Evolutionary conservation across 1,140 invertebrate genomes (phyloP).

Genomic region (Delia radicum): DNA sequence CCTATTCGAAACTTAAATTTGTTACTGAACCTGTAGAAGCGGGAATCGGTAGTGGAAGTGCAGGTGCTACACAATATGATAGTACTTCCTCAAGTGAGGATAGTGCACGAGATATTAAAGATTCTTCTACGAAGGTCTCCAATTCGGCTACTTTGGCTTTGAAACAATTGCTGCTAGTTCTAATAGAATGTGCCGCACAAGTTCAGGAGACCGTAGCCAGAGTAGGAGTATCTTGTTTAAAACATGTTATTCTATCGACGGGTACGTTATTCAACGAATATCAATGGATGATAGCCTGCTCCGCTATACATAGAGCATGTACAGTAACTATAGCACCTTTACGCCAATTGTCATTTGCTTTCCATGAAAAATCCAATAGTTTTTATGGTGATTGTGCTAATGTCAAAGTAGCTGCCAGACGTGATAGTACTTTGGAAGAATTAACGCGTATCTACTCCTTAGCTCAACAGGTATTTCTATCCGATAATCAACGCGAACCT

Average conservation of each 20-base stretch:
- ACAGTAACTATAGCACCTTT: slow-evolving; percentile 80
- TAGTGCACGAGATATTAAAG: slow-evolving; percentile 40
- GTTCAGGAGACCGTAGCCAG: slow-evolving; percentile 83
- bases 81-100: slow-evolving; percentile 52
- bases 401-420: slow-evolving; percentile 87
- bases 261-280: slow-evolving; percentile 76
- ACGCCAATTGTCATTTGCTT: slow-evolving; percentile 82
- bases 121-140: slow-evolving; percentile 52
- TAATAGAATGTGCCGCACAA: slow-evolving; percentile 88
- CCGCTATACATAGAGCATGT: slow-evolving; percentile 76
- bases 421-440: slow-evolving; percentile 79
- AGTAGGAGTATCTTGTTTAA: slow-evolving; percentile 88
- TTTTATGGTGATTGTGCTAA: slow-evolving; percentile 91
- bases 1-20: slow-evolving; percentile 52
- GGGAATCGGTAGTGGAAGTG: not conserved
- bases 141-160: slow-evolving; percentile 74
- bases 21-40: slow-evolving; percentile 41
- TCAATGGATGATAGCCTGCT: slow-evolving; percentile 83
- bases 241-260: slow-evolving; percentile 81
- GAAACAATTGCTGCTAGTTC: slow-evolving; percentile 81
- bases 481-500: slow-evolving; percentile 57
- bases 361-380: slow-evolving; percentile 84
- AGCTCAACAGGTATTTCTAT: slow-evolving; percentile 77
- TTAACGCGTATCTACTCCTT: slow-evolving; percentile 80
- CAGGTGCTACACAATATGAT: slow-evolving; percentile 29